Percentiles rank a stretch among this genome's conserved stretches.
Evolutionary conservation across 2,797 vertebrate genomes (phyloP).

Genomic region (Coreius guichenoti): DNA sequence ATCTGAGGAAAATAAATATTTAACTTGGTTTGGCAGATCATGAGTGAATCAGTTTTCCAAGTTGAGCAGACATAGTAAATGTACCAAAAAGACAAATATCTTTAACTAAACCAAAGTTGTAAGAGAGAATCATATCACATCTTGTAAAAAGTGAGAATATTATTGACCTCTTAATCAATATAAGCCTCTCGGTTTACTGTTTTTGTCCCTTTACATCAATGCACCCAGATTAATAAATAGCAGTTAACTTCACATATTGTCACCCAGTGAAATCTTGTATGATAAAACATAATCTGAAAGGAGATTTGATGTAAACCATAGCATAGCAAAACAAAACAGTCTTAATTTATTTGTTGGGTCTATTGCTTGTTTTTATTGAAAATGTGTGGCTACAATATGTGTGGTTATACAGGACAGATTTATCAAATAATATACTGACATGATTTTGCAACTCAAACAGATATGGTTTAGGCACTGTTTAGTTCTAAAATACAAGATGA

Average conservation of each 20-base stretch:
- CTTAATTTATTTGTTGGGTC: not conserved
- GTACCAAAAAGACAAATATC: no score
- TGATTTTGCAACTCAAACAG: conserved; percentile 10
- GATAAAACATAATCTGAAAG: not conserved
- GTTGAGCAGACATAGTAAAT: no score
- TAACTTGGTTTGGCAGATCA: conserved; percentile 68
- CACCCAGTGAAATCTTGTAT: not conserved
- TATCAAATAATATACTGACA: conserved; percentile 10
- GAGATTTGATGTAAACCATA: not conserved
- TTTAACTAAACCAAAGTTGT: no score
- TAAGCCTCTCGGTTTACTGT: not conserved
- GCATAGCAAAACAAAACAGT: conserved; percentile 5
- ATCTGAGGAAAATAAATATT: conserved; percentile 70
- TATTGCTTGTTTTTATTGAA: conserved; percentile 35
- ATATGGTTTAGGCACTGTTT: not conserved
- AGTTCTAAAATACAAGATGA: not conserved
- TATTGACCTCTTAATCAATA: not conserved
- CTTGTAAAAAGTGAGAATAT: not conserved
- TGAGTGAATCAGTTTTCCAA: conserved; percentile 52
- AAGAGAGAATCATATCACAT: not conserved
- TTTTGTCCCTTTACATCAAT: not conserved
- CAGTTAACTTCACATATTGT: not conserved
- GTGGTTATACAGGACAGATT: not conserved
- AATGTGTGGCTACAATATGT: not conserved
- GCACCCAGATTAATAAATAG: not conserved